Evolutionary conservation across 2,888 invertebrate species (phyloP).

Genomic region (Ferrisia virgata): DNA sequence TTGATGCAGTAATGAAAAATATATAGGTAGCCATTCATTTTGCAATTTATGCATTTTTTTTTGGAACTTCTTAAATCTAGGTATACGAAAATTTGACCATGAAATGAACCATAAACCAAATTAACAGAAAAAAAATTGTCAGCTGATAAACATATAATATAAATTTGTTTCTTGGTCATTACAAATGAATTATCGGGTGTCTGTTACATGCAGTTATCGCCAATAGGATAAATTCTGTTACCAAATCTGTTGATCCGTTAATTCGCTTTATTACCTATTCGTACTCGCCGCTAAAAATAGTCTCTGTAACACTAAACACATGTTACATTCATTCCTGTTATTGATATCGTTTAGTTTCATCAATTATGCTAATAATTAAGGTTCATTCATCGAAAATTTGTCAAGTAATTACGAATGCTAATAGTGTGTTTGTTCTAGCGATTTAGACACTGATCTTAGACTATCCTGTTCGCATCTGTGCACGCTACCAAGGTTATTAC

Average conservation of each 20-base stretch:
- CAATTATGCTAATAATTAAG: not conserved
- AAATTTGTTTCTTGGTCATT: no score
- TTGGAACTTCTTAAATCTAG: no score
- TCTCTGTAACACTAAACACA: not conserved
- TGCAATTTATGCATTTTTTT: no score
- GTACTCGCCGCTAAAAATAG: not conserved
- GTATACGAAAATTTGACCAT: no score
- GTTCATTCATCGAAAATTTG: conserved; percentile 8
- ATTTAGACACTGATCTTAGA: not conserved
- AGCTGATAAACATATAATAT: no score
- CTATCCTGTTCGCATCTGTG: not conserved
- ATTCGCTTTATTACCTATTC: not conserved
- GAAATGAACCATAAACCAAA: no score
- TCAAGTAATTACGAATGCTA: conserved; percentile 22
- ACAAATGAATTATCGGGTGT: no score
- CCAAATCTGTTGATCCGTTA: not conserved
- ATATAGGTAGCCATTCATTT: no score
- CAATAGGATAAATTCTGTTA: no score
- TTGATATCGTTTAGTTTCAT: not conserved
- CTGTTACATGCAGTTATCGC: no score
- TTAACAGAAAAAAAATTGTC: no score
- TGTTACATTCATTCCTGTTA: not conserved
- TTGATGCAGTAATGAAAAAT: no score
- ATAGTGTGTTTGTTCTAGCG: not conserved
- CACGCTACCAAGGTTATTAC: not conserved